Evolutionary conservation across 53 echinoderm and acorn worm genomes (phyloP).

Genomic region (Apostichopus leukothele): DNA sequence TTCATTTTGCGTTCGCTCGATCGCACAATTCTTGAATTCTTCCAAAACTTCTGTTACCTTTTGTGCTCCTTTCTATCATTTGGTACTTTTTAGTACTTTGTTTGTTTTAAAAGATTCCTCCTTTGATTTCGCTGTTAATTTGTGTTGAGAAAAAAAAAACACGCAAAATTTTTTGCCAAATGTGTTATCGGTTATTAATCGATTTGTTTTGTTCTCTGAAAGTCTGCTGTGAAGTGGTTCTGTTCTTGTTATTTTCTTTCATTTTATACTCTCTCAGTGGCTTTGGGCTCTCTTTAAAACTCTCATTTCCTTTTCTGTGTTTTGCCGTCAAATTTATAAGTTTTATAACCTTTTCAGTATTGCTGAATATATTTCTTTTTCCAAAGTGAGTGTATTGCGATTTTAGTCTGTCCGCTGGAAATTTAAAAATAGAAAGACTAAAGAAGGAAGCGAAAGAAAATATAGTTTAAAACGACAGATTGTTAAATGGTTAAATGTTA

Average conservation of each 20-base stretch:
- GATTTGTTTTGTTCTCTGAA: conserved; percentile 16
- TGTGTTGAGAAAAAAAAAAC: background rate
- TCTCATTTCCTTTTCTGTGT: background rate
- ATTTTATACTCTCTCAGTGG: background rate
- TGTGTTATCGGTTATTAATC: background rate
- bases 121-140: background rate
- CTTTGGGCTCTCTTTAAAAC: conserved; percentile 2
- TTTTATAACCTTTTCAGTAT: background rate
- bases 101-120: too few relatives aligned
- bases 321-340: background rate
- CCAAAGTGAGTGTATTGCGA: conserved; percentile 13
- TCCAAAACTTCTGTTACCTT: too few relatives aligned
- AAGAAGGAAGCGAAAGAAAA: too few relatives aligned
- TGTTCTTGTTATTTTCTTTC: background rate
- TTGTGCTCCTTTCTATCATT: too few relatives aligned
- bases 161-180: background rate
- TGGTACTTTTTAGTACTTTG: too few relatives aligned
- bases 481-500: too few relatives aligned
- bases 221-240: conserved; percentile 31
- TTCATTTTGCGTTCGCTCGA: too few relatives aligned
- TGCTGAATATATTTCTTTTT: conserved; percentile 10
- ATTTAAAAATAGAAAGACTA: background rate
- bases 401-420: conserved; percentile 5
- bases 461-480: too few relatives aligned
- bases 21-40: too few relatives aligned